Evolutionary conservation across 2,797 vertebrate genomes (phyloP), one percentile per base, ranked within the genome.

Genomic region (Cichlasoma orientale): DNA sequence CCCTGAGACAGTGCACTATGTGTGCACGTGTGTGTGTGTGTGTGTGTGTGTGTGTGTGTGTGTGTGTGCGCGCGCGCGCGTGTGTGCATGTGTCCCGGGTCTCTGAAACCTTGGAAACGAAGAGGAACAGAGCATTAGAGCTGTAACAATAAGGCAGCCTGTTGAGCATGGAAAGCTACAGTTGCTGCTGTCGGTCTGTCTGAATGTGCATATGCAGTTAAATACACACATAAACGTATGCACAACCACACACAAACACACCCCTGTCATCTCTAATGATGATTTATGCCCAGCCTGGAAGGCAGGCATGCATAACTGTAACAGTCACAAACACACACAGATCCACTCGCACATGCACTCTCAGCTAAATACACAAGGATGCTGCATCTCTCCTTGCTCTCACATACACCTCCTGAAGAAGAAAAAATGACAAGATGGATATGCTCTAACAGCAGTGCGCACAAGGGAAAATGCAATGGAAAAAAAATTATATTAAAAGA

Each of bases 191-290:
- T 87, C n/a, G 55, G 55, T 74, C 56, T 72, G 52, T 55, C 53
- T 55, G 61, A 72, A 73, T 68, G 14, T 47, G 38, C 73, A 55
- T 66, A 56, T 14, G 66, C 76, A 56, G 71, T 66, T n/a, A 78
- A 66, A 82, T 54, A 57, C 68, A 74, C 56, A 74, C 70, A 53
- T 5, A 77, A 76, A 80, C 25, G 68, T 50, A 78, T 47, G 75
- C 58, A 74, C 78, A 69, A 57, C 77, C n/a, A 47, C 72, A 80
- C 54, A 77, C 23, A 78, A 54, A 83, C 80, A 88, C 87, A 89
- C 79, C 84, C 84, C 90, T 93, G 93, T 88, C 90, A 91, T 86
- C 86, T 86, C 84, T 94, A 94, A 95, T 94, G 92, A 94, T 94
- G 94, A 95, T 95, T 94, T 94, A 95, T 95, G 90, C 88, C 85